Percentiles rank a stretch among this genome's conserved stretches.
Conservation (phyloP, 2,797 vertebrate species). For the Mallotus villosus region DNA sequence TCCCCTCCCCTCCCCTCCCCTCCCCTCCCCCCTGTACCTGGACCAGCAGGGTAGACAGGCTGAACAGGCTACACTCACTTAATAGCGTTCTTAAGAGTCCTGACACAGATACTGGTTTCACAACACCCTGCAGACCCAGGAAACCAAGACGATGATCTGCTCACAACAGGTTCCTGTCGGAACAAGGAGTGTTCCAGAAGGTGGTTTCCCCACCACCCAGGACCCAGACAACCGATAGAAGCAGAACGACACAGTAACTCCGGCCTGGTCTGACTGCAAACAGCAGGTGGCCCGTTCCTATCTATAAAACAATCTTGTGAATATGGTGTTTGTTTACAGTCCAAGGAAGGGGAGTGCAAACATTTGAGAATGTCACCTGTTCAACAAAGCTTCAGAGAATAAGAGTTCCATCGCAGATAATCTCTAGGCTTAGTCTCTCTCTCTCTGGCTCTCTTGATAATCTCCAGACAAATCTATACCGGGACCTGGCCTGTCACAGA, state of each 20-base stretch:
- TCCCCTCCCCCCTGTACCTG: not conserved
- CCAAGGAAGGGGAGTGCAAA: no score
- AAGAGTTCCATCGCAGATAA: constrained; percentile 56
- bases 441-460: constrained; percentile 26
- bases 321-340: constrained; percentile 44
- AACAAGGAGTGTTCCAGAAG: no score
- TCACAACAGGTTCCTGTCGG: no score
- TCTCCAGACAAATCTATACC: constrained; percentile 56
- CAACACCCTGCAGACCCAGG: no score
- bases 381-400: constrained; percentile 26
- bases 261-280: not conserved
- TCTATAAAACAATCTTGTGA: constrained; percentile 36
- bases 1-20: not conserved
- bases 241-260: not conserved
- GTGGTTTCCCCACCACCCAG: no score
- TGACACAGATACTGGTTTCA: no score
- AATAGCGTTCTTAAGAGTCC: no score
- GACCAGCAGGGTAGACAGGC: no score
- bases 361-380: no score
- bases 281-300: not conserved
- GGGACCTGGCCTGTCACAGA: constrained; percentile 30
- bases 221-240: no score
- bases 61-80: no score
- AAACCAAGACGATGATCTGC: no score
- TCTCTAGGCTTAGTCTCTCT: constrained; percentile 46